Percentiles rank a stretch among this genome's conserved stretches.
phyloP scores from a whole-genome alignment of 2,113 vertebrate species.

The Pseudopodoces humilis region DNA sequence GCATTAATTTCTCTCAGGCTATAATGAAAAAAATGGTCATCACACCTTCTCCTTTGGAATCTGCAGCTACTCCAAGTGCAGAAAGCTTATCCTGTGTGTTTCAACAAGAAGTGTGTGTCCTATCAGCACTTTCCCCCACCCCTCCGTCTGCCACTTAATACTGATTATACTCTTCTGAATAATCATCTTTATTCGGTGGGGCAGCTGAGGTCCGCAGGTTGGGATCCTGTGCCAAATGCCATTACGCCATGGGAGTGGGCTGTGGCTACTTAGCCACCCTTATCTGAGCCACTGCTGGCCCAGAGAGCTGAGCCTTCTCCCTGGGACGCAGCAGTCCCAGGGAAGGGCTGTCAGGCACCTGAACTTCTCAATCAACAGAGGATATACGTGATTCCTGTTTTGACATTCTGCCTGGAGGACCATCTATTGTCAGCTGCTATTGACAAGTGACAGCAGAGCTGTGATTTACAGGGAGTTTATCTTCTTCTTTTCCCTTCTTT shows the following conservation, averaged over 20 bases:
- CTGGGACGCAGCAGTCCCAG: neutral
- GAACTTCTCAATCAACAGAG: neutral
- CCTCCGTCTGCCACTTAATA: constrained; percentile 64
- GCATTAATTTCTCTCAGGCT: constrained; percentile 53
- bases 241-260: neutral
- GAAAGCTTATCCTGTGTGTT: neutral
- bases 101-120: neutral
- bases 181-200: constrained; percentile 78
- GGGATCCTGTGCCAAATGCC: constrained; percentile 66
- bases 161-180: constrained; percentile 72
- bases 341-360: neutral
- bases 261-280: neutral
- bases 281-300: neutral
- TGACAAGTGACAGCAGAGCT: constrained; percentile 58
- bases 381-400: neutral
- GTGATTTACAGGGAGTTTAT: constrained; percentile 57
- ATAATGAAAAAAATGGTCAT: neutral
- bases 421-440: constrained; percentile 39
- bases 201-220: constrained; percentile 76
- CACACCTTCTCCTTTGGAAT: neutral
- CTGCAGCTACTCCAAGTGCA: neutral
- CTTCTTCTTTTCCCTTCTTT: neutral
- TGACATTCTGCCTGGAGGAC: constrained; percentile 47
- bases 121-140: constrained; percentile 40
- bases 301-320: neutral